Evolutionary conservation across 2,113 vertebrate species (phyloP).

Genomic region (Gambusia holbrooki): DNA sequence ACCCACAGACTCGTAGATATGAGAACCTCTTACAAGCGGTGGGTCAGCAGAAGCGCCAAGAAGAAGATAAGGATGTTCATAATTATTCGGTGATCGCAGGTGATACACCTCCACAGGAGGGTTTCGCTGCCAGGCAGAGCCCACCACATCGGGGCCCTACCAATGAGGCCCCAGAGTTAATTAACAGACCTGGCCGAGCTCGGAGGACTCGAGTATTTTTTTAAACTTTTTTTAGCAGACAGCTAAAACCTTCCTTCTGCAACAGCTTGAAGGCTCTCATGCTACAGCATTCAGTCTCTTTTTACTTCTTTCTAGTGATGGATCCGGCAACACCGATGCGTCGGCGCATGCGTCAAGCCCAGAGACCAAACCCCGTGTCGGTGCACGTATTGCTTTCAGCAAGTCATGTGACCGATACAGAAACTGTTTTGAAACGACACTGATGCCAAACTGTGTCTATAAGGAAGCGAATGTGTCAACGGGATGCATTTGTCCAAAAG

Average conservation of each 20-base stretch:
- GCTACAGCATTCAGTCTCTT: not conserved
- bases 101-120: constrained; percentile 42
- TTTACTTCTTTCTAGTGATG: not conserved
- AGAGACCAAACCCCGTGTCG: too few relatives aligned
- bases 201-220: constrained; percentile 47
- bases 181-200: constrained; percentile 59
- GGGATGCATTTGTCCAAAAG: too few relatives aligned
- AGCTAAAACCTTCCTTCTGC: constrained; percentile 33
- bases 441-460: too few relatives aligned
- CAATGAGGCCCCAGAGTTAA: constrained; percentile 62
- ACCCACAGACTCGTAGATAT: constrained; percentile 1
- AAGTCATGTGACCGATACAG: too few relatives aligned
- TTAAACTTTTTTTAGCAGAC: constrained; percentile 28
- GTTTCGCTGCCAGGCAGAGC: constrained; percentile 3
- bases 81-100: constrained; percentile 52
- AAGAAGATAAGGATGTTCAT: constrained; percentile 62
- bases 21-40: constrained; percentile 6
- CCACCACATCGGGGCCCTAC: constrained; percentile 23
- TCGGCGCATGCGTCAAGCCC: too few relatives aligned
- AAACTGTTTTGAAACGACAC: too few relatives aligned
- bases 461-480: too few relatives aligned
- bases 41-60: constrained; percentile 19
- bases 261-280: not conserved
- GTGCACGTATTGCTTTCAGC: too few relatives aligned
- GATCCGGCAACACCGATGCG: too few relatives aligned